phyloP scores from a whole-genome alignment of 2,113 vertebrate genomes.

The Daboia siamensis region DNA sequence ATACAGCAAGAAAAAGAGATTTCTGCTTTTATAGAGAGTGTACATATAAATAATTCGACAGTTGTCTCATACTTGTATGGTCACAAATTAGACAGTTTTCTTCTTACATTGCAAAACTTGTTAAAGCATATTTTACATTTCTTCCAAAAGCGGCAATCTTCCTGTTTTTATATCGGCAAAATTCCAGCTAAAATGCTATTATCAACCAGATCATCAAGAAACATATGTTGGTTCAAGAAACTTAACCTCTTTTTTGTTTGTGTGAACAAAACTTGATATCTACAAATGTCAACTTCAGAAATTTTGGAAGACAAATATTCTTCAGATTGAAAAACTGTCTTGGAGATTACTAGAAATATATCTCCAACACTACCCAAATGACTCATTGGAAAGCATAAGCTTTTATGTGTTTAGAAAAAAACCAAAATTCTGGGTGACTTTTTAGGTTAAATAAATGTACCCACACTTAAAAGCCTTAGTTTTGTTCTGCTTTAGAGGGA shows the following conservation, averaged over 20 bases:
- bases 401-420: not conserved
- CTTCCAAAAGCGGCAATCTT: not conserved
- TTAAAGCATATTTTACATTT: not conserved
- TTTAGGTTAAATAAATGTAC: not conserved
- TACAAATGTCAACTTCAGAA: not conserved
- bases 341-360: not conserved
- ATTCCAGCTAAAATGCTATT: not conserved
- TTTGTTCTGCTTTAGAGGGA: not conserved
- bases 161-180: not conserved
- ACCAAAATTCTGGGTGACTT: not conserved
- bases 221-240: not conserved
- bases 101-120: not conserved
- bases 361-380: not conserved
- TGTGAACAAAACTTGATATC: not conserved
- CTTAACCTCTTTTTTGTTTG: not conserved
- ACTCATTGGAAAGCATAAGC: not conserved
- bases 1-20: not conserved
- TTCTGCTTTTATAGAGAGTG: not conserved
- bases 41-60: not conserved
- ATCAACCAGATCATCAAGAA: not conserved
- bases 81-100: conserved; percentile 11
- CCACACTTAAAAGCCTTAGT: not conserved
- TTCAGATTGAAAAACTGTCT: not conserved
- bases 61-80: not conserved
- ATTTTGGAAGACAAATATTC: not conserved